Evolutionary conservation across 2,797 vertebrate genomes (phyloP), one percentile per base, ranked within the genome.

Genomic region (Propithecus perrieri): DNA sequence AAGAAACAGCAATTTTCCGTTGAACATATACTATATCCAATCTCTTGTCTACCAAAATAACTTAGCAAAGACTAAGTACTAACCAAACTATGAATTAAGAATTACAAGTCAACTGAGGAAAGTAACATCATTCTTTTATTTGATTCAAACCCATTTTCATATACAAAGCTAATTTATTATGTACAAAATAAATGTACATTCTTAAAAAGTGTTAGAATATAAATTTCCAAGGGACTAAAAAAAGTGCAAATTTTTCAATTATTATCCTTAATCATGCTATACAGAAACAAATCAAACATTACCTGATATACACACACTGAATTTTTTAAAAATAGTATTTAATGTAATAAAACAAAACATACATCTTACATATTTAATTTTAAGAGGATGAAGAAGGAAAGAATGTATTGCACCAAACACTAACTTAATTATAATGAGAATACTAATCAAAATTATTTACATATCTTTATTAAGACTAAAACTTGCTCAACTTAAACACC

Each of bases 231-330:
- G 99, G 99, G 99, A 99, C 99, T 99, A 99, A 99, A 99, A 91
- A 98, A 99, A 99, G 99, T 99, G 99, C 99, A 99, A 99, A 99
- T 98, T 98, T 98, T 97, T 97, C 99, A 99, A 99, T 92, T 97
- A 99, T 98, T 96, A 99, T 99, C 92, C 98, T 98, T 99, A 99
- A 98, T 98, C 99, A 99, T 99, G 99, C 99, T 99, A 99, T 99
- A 99, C 99, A 99, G 98, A 98, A 98, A 98, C 98, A 99, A 99
- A 99, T 99, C 99, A 99, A 98, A 96, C 95, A 99, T 99, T 98
- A 99, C 99, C 99, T 98, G 98, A 99, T 99, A 99, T 99, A 99
- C 98, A 99, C 98, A 99, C 97, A 98, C 33, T 96, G 93, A 98
- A 89, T 57, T 96, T 97, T 97, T 87, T 0, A 33, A 96, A 96